Base-by-base conservation (phyloP, 2,113 vertebrate species). In the Callipepla squamata region DNA sequence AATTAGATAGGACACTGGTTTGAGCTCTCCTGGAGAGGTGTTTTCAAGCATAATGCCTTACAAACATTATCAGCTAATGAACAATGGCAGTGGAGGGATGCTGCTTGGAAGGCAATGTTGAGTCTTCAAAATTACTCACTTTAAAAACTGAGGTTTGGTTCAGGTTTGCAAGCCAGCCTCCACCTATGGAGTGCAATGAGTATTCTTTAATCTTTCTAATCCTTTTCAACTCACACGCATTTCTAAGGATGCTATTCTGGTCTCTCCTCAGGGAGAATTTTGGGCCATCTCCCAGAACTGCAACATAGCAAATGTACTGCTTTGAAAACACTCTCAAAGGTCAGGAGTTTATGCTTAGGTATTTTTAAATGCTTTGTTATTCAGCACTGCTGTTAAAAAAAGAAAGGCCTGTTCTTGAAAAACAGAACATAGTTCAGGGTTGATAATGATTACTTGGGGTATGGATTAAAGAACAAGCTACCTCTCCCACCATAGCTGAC, bases 231-330 rank as follows among this genome's bases (percentile, higher is more conserved):
- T 73, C 87, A 59, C 67, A 76, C 7, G 7, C 25, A 19, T 82
- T 94, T 95, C 73, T 77, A 81, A 85, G 34, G 86, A 86, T 93
- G 66, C 65, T 93, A 86, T 93, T 95, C 83, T 95, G 50, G 67
- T 93, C 62, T 86, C 77, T 75, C 69, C 83, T 72, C 22, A 19
- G 82, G 48, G 85, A 86, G 44, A 83, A 80, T 88, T 92, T 91
- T 80, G 53, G 80, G 36, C 65, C 13, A 19, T 38, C 82, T 94
- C 91, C 85, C 92, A 89, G 76, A 92, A 91, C 25, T 87, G 70
- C 45, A 90, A 74, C 1, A 8, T 44, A 76, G 81, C 65, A 70
- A 94, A 85, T 3, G 9, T 22, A 51, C 2, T 26, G n/a, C 57
- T 92, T 67, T 22, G 77, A 89, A 91, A 90, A 87, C 44, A 6